phyloP scores from a whole-genome alignment of 2,113 vertebrate species.

The Apaloderma vittatum region DNA sequence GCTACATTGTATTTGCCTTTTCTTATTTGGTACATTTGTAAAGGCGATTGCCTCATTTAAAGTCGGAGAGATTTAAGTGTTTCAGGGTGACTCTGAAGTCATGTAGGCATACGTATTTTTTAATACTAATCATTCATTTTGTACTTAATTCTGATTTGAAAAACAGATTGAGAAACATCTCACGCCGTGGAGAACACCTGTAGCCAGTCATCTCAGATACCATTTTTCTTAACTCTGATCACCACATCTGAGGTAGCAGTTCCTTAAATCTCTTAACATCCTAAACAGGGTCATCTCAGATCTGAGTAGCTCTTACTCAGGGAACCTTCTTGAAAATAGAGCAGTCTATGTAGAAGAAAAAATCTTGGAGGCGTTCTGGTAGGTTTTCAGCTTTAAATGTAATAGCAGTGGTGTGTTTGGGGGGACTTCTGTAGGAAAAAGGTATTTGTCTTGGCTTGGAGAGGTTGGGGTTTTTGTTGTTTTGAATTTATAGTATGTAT shows the following conservation, averaged over 20 bases:
- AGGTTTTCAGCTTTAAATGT: not conserved
- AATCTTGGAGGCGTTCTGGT: not conserved
- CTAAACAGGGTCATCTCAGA: not conserved
- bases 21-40: not conserved
- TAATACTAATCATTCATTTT: not conserved
- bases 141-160: not conserved
- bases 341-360: not conserved
- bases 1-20: not conserved
- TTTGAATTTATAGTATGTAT: not conserved
- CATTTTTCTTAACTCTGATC: not conserved
- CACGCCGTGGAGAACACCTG: not conserved
- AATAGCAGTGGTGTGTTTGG: not conserved
- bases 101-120: not conserved
- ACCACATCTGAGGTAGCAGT: not conserved
- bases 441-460: not conserved
- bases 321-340: not conserved
- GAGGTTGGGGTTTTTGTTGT: no score
- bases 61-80: not conserved
- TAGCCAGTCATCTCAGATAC: not conserved
- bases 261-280: not conserved
- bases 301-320: not conserved
- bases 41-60: not conserved
- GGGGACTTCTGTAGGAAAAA: not conserved
- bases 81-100: not conserved
- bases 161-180: not conserved